A percentile compares a stretch with the other conserved stretches of the same genome.
Conservation (phyloP, 1,140 invertebrate species). For the Lethrus apterus region DNA sequence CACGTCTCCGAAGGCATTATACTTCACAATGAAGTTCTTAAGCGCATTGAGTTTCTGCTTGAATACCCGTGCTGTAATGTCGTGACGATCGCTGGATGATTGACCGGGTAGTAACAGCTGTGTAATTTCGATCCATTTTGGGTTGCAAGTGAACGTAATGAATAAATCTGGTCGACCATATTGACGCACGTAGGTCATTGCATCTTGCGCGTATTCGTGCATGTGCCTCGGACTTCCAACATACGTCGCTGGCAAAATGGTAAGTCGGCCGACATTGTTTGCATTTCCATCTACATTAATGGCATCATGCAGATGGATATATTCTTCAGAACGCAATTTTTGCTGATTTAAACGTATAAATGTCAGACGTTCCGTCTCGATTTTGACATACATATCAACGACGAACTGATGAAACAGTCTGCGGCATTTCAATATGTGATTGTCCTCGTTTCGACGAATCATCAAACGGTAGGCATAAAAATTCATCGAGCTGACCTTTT, state of each 20-base stretch:
- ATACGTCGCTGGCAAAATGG: constrained; percentile 35
- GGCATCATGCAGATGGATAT: too few relatives aligned
- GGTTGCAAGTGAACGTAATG: too few relatives aligned
- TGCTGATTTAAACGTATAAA: constrained; percentile 42
- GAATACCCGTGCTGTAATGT: constrained; percentile 37
- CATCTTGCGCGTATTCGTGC: too few relatives aligned
- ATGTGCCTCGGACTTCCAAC: constrained; percentile 34
- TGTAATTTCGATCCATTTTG: constrained; percentile 28
- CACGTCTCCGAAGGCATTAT: constrained; percentile 30
- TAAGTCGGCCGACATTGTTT: constrained; percentile 8
- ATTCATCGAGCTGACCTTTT: constrained; percentile 35
- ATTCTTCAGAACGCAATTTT: constrained; percentile 40
- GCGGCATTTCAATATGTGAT: constrained; percentile 34
- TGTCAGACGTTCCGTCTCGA: constrained; percentile 43
- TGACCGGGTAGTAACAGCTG: constrained; percentile 27
- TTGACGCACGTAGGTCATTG: constrained; percentile 30
- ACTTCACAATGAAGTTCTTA: constrained; percentile 32
- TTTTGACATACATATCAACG: constrained; percentile 46
- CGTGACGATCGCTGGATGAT: constrained; percentile 42
- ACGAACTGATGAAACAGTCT: constrained; percentile 40
- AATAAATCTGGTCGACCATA: constrained; percentile 39
- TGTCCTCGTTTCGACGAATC: constrained; percentile 33
- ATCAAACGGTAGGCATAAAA: constrained; percentile 41
- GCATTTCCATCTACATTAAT: constrained; percentile 24
- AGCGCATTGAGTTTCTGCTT: constrained; percentile 35